Conservation (phyloP, 2,113 vertebrate species). For the Charina bottae region DNA sequence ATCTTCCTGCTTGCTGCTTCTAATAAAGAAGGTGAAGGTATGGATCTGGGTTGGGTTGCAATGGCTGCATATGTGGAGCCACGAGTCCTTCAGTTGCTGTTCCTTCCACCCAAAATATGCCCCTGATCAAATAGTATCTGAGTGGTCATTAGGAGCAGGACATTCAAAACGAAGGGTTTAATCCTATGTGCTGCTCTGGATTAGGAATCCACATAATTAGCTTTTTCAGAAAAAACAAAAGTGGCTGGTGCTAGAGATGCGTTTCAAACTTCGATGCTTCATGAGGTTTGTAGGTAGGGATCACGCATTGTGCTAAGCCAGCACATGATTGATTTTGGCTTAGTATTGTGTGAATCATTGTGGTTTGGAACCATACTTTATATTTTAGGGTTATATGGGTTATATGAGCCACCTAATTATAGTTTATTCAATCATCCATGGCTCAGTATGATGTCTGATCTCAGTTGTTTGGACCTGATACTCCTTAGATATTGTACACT, state of each 20-base stretch:
- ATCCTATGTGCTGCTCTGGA: neutral
- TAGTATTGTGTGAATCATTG: too few species aligned
- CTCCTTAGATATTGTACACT: neutral
- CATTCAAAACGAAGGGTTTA: neutral
- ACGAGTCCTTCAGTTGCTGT: neutral
- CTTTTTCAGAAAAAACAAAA: neutral
- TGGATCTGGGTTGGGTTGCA: neutral
- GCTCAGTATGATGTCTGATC: too few species aligned
- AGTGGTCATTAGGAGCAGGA: neutral
- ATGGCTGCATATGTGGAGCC: neutral
- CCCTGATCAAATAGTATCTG: neutral
- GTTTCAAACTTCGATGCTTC: neutral
- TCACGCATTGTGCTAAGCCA: too few species aligned
- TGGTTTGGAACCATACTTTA: too few species aligned
- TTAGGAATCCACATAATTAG: neutral
- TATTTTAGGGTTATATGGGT: too few species aligned
- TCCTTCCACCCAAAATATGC: neutral
- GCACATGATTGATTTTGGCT: too few species aligned
- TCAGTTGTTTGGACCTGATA: neutral
- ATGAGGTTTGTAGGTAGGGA: too few species aligned
- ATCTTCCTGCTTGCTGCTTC: neutral
- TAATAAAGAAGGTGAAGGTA: neutral
- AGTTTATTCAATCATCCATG: too few species aligned
- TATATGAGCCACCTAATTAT: too few species aligned
- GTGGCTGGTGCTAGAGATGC: neutral